Evolutionary conservation across 2,888 invertebrate genomes (phyloP).

Genomic region (Cephus nigrinus): DNA sequence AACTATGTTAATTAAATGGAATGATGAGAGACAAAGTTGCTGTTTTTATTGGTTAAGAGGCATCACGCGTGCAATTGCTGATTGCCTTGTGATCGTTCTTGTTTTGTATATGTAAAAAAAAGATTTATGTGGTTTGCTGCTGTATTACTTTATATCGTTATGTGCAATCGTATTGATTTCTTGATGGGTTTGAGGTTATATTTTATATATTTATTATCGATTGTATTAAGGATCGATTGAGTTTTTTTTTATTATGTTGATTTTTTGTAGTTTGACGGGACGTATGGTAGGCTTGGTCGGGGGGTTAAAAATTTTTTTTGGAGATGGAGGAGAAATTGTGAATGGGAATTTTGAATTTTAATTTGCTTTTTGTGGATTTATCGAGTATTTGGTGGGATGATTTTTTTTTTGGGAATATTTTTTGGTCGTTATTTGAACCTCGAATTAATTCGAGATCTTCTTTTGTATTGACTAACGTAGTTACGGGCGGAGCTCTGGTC

Average conservation of each 20-base stretch:
- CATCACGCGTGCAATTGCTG: not conserved
- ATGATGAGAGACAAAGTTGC: not conserved
- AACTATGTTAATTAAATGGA: not conserved
- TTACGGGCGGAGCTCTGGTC: not conserved
- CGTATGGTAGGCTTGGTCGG: no score
- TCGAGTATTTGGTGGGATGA: no score
- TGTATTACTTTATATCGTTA: not conserved
- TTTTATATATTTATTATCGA: no score
- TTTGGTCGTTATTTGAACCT: not conserved
- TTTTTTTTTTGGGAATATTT: not conserved
- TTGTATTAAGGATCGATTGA: no score
- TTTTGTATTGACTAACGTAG: not conserved
- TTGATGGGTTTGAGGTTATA: not conserved
- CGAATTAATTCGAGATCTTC: not conserved
- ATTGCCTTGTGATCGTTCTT: not conserved
- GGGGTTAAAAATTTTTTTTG: no score
- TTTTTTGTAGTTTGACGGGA: no score
- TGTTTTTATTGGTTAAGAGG: not conserved
- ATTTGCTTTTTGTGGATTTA: no score
- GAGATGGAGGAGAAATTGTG: no score
- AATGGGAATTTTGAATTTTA: no score
- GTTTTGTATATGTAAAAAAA: not conserved
- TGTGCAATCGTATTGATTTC: not conserved
- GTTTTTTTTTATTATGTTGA: no score
- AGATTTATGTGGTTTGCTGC: not conserved